Percentiles rank a stretch among this genome's conserved stretches.
Evolutionary conservation across 2,888 invertebrate genomes (phyloP).

Genomic region (Cacoxenus indagator): DNA sequence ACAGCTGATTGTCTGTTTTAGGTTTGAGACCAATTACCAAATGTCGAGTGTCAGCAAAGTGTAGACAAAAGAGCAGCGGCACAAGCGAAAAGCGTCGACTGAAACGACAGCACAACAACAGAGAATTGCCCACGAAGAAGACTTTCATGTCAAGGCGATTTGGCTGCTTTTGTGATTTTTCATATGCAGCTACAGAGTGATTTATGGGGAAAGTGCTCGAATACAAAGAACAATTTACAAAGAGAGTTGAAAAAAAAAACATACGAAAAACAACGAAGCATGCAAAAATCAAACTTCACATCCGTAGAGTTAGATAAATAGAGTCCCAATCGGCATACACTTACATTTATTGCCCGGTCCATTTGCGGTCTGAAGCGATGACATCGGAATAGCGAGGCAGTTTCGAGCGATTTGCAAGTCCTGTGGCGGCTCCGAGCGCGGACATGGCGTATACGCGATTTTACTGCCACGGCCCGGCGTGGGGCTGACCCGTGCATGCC

Average conservation of each 20-base stretch:
- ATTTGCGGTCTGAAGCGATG: conserved; percentile 67
- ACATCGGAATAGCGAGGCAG: conserved; percentile 70
- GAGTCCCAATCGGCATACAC: conserved; percentile 31
- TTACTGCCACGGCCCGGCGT: conserved; percentile 69
- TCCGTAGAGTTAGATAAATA: neutral
- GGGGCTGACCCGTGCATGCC: conserved; percentile 70
- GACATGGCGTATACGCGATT: conserved; percentile 70
- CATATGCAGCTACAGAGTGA: neutral
- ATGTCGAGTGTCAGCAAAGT: conserved; percentile 29
- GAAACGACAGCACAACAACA: conserved; percentile 4
- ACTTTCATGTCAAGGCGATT: conserved; percentile 43
- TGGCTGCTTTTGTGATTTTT: neutral
- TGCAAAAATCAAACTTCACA: neutral
- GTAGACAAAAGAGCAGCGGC: too few relatives aligned
- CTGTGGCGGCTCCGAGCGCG: conserved; percentile 68
- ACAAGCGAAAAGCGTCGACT: conserved; percentile 36
- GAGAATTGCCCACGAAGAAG: neutral
- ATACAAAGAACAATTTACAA: conserved; percentile 3
- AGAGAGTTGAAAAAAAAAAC: neutral
- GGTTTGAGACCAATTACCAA: conserved; percentile 30
- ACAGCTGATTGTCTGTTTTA: neutral
- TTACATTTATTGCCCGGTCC: conserved; percentile 58
- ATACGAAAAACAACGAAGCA: neutral
- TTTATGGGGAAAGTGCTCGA: neutral
- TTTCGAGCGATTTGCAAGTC: conserved; percentile 62